These are phyloP conservation scores for Xyliphius kryptos DNA, from an alignment of 2,113 vertebrate genomes.

Conservation along the genomic window DNA sequence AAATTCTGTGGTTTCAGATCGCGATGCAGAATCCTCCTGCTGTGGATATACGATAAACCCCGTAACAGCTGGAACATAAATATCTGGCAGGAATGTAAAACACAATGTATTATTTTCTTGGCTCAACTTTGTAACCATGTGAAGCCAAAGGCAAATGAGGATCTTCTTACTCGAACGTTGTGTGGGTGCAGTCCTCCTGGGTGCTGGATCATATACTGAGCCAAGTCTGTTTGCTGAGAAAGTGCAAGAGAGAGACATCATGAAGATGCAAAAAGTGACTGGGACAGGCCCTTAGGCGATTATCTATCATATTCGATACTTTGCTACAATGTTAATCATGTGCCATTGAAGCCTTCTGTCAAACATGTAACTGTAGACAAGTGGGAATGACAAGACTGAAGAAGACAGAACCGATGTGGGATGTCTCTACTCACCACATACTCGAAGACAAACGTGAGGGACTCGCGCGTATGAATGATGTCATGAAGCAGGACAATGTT, in stretches of 20 bases:
- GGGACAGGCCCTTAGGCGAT: too few relatives aligned
- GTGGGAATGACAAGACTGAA: slow-evolving; percentile 5
- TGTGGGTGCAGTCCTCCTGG: slow-evolving; percentile 75
- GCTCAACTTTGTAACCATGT: slow-evolving; percentile 3
- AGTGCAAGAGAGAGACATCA: slow-evolving; percentile 15
- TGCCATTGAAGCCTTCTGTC: background rate
- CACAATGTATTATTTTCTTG: background rate
- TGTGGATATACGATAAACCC: slow-evolving; percentile 81
- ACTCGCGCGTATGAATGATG: slow-evolving; percentile 82
- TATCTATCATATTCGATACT: background rate
- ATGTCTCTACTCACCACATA: slow-evolving; percentile 76
- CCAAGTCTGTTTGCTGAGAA: slow-evolving; percentile 77
- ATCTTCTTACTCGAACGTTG: slow-evolving; percentile 70
- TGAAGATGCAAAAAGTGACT: background rate
- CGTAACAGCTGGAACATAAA: slow-evolving; percentile 87
- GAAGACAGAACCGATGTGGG: too few relatives aligned
- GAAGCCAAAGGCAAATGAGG: slow-evolving; percentile 8
- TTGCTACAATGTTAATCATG: background rate
- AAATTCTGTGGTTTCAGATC: slow-evolving; percentile 94
- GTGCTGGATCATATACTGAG: slow-evolving; percentile 81
- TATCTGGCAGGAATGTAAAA: slow-evolving; percentile 60
- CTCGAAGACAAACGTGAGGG: slow-evolving; percentile 85
- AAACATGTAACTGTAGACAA: background rate
- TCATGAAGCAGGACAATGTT: slow-evolving; percentile 85
- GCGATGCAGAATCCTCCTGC: slow-evolving; percentile 78